Base-by-base conservation (phyloP, 1,140 invertebrate species). In the Drosophila tani region DNA sequence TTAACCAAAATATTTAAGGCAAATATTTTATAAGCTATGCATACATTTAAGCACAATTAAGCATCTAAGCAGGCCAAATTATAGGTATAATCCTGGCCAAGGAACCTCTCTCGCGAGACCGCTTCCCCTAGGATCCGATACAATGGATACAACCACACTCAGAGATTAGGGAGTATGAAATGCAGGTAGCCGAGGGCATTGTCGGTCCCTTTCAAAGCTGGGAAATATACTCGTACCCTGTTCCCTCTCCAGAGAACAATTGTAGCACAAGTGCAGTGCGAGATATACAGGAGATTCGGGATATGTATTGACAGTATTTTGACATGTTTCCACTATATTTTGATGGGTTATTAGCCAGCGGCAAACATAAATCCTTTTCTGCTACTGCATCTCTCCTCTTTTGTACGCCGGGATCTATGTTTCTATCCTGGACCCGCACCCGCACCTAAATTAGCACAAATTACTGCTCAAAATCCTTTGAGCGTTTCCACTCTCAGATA, bases 21-120 rank as follows among this genome's bases (percentile, higher is more conserved):
- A 88, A 88, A 88, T 88, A 88, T 88, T 88, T 88, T 65, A 90
- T 81, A 84, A 78, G 84, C 83, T 68, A 76, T 68, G 68, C 84
- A 81, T 88, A 74, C 81, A 88, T 81, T 88, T 88, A 71, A 76
- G 85, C 77, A 90, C 84, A 88, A 88, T 88, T 88, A 88, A 88
- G 68, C 73, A 84, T 55, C 85, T 88, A 88, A 88, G 75, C 78
- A 83, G 53, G 2, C 47, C 81, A 88, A 87, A 88, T 87, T 84
- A 75, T 43, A 81, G 29, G 63, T 65, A 70, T 88, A 88, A 88
- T 78, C 85, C 84, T 74, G 76, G 76, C 79, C 66, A 79, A 79
- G 45, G 24, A 63, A 56, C 35, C 14, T 45, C 17, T 47, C 58
- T 40, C 60, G 21, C 49, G 12, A 41, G 32, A 65, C 66, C 41